phyloP scores from a whole-genome alignment of 2,113 vertebrate genomes.

The Raphicerus campestris region DNA sequence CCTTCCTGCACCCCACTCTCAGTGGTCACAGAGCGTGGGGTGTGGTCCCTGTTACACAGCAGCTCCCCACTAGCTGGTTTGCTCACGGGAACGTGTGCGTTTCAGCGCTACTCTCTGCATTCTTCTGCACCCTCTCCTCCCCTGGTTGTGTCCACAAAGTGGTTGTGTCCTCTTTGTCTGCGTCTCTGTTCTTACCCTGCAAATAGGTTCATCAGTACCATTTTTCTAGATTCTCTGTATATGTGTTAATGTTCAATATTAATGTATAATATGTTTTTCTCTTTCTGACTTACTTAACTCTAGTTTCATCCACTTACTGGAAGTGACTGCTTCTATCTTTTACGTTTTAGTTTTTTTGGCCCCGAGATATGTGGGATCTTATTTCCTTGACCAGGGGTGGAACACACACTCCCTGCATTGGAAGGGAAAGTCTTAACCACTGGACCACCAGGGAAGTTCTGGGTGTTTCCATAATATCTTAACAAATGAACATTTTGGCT shows the following conservation, averaged over 20 bases:
- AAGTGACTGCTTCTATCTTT: background rate
- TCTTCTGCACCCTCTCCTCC: background rate
- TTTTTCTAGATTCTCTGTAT: background rate
- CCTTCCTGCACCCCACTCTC: too few relatives aligned
- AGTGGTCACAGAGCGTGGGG: background rate
- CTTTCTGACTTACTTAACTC: background rate
- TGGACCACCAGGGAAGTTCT: background rate
- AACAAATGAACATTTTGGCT: background rate
- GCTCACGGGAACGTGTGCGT: fast-evolving
- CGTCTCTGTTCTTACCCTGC: background rate
- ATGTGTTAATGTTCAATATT: background rate
- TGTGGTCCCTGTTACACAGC: background rate
- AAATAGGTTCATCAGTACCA: background rate
- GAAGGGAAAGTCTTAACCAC: background rate
- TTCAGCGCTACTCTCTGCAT: background rate
- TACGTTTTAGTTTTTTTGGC: background rate
- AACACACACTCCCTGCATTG: background rate
- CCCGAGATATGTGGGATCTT: background rate
- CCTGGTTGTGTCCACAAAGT: background rate
- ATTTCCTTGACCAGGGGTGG: background rate
- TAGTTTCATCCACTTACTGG: background rate
- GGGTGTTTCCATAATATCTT: background rate
- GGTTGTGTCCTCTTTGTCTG: background rate
- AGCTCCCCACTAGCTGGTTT: background rate
- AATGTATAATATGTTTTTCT: background rate